Base-by-base conservation (phyloP, 1,140 invertebrate genomes). In the Oryctes rhinoceros region DNA sequence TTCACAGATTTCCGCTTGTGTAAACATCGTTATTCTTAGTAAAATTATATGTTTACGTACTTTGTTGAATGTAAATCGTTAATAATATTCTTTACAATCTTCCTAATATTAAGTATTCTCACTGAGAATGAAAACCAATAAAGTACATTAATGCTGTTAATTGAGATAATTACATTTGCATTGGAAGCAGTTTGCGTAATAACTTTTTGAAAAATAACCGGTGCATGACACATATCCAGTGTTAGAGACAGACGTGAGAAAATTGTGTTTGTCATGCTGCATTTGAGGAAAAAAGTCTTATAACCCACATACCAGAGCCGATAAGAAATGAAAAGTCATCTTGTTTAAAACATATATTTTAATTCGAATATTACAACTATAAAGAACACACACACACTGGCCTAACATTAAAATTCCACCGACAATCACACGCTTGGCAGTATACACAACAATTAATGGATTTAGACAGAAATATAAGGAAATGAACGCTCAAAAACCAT, bases 361-460 rank as follows among this genome's bases (percentile, higher is more conserved):
- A 20, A 76, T 76, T 49, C 35, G 47, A 76, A 76, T 76, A 47
- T 76, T 44, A 76, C 39, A 76, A 20, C 39, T 76, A 76, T 20
- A 76, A 75, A 76, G 75, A 67, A 24, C 7, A 24, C 65, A 67
- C 11, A 67, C 65, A 67, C 65, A 67, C 65, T 67, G 65, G 20
- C 65, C 65, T 35, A 67, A 24, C 10, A 24, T 67, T 24, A 24
- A 67, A 24, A 67, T 24, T 67, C 20, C 30, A 18, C 49, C 49
- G 49, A 53, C 49, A 53, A 53, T 53, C 49, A 18, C 24, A 35
- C 65, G 2, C 10, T 67, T 67, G 65, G 18, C 30, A 5, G 65
- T 9, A 24, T 67, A 67, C 65, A 67, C 65, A 24, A 24, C 18
- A 67, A 67, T 67, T 67, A 13, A 67, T 53, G 13, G 49, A 15